phyloP scores from a whole-genome alignment of 2,888 invertebrate species.

The Mycalesis mineus region DNA sequence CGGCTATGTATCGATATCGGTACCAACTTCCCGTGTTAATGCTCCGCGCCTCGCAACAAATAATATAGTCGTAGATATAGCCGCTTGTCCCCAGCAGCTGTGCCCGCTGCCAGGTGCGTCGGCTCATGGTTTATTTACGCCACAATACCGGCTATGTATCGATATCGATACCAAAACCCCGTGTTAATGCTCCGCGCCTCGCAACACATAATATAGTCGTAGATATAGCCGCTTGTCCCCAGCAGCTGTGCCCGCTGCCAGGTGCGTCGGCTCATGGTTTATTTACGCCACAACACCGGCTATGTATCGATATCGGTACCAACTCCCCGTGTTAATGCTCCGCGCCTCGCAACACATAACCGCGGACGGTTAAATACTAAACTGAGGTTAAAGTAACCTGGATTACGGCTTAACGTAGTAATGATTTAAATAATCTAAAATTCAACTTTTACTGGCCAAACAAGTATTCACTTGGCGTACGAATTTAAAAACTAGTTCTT shows the following conservation, averaged over 20 bases:
- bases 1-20: slow-evolving; percentile 1
- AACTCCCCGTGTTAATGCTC: neutral
- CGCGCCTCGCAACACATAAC: neutral
- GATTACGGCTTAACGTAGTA: no score
- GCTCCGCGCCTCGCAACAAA: neutral
- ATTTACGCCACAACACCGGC: slow-evolving; percentile 13
- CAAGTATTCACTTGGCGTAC: no score
- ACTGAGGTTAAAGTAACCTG: no score
- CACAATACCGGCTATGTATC: neutral
- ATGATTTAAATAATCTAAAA: no score
- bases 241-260: slow-evolving; percentile 19
- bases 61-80: no score
- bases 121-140: slow-evolving; percentile 23
- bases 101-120: slow-evolving; percentile 23
- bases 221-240: neutral
- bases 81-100: neutral
- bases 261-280: slow-evolving; percentile 24
- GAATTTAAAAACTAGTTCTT: no score
- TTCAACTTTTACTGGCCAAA: no score
- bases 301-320: slow-evolving; percentile 2
- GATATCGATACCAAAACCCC: neutral
- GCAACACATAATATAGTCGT: no score
- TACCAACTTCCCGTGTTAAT: neutral
- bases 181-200: neutral
- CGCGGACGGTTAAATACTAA: no score